These are phyloP conservation scores for Lucilia sericata DNA, from an alignment of 1,140 invertebrate genomes.

Conservation along the genomic window DNA sequence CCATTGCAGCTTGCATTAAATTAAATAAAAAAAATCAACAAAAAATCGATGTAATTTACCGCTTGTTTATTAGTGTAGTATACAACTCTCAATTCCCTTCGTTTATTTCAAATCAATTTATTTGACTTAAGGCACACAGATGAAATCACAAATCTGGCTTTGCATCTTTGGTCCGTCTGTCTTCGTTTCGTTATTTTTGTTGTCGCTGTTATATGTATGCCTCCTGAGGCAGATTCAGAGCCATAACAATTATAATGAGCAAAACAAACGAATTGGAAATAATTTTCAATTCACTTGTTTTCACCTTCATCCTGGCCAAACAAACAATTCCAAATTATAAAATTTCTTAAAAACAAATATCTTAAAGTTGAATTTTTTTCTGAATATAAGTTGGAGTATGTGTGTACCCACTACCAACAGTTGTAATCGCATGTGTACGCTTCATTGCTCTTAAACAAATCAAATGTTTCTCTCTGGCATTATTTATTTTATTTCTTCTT, in stretches of 20 bases:
- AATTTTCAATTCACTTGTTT: slow-evolving; percentile 67
- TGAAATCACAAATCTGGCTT: slow-evolving; percentile 28
- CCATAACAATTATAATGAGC: slow-evolving; percentile 64
- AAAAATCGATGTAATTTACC: neutral
- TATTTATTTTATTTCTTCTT: neutral
- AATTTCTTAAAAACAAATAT: neutral
- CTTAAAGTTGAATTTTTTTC: too few species aligned
- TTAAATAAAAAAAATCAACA: neutral
- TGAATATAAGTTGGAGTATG: neutral
- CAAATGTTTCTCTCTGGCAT: neutral
- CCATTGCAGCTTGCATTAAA: neutral
- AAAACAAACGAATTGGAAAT: slow-evolving; percentile 67
- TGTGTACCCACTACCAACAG: neutral
- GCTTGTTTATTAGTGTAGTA: neutral
- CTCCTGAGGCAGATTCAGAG: neutral
- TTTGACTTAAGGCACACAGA: neutral
- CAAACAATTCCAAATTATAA: neutral
- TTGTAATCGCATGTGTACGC: slow-evolving; percentile 22
- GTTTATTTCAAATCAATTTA: neutral
- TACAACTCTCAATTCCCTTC: slow-evolving; percentile 19
- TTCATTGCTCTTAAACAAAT: slow-evolving; percentile 16
- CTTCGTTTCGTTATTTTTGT: neutral
- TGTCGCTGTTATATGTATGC: neutral
- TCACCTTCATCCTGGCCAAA: slow-evolving; percentile 51
- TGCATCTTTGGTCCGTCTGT: neutral